Evolutionary conservation across 2,113 vertebrate genomes (phyloP).

Genomic region (Typhlomys cinereus): DNA sequence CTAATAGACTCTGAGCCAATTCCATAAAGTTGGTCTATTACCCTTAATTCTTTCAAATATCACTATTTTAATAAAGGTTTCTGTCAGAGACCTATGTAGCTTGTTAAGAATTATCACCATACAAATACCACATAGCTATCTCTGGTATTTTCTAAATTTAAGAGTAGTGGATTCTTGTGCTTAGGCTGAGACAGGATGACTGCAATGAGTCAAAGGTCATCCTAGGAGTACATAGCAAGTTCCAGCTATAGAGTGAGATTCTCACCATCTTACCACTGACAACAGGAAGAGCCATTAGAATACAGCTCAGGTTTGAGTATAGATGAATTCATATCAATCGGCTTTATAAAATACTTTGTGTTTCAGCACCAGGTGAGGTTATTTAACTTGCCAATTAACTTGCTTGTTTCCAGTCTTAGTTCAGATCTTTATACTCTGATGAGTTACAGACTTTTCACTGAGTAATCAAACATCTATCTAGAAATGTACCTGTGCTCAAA

Average conservation of each 20-base stretch:
- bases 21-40: not conserved
- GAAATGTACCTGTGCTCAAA: slow-evolving; percentile 45
- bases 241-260: not conserved
- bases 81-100: not conserved
- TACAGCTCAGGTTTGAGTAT: not conserved
- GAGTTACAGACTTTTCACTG: slow-evolving; percentile 52
- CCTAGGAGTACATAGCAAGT: too few species aligned
- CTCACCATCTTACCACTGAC: too few species aligned
- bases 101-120: slow-evolving; percentile 38
- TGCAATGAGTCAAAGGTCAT: not conserved
- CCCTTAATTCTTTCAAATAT: slow-evolving; percentile 48
- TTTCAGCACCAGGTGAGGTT: slow-evolving; percentile 39
- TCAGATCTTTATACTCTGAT: slow-evolving; percentile 54
- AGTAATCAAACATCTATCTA: slow-evolving; percentile 56
- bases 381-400: slow-evolving; percentile 58
- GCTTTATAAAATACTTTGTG: slow-evolving; percentile 45
- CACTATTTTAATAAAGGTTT: not conserved
- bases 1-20: not conserved
- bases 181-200: not conserved
- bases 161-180: not conserved
- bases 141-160: slow-evolving; percentile 63
- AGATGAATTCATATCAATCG: slow-evolving; percentile 60
- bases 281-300: slow-evolving; percentile 52
- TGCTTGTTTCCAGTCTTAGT: slow-evolving; percentile 55
- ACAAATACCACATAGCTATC: slow-evolving; percentile 41